Conservation (phyloP, 1,140 invertebrate genomes). For the Drosophila insularis region DNA sequence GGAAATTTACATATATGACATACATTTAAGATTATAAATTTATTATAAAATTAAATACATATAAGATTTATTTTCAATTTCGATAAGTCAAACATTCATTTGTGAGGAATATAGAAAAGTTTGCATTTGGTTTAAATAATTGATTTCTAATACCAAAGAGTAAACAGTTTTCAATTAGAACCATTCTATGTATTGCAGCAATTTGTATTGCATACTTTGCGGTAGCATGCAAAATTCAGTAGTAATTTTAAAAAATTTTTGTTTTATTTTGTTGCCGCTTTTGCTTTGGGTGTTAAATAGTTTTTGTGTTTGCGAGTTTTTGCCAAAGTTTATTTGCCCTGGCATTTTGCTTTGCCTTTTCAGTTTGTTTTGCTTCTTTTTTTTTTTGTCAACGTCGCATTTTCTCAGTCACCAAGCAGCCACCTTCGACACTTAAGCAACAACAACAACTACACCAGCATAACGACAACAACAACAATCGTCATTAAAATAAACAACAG, state of each 20-base stretch:
- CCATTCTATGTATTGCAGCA: background rate
- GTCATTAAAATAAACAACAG: conserved; percentile 68
- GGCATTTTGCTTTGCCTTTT: conserved; percentile 51
- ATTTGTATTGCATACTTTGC: conserved; percentile 63
- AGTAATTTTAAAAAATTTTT: conserved; percentile 18
- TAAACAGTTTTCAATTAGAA: background rate
- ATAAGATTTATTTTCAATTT: too few relatives aligned
- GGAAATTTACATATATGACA: too few relatives aligned
- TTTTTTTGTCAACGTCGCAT: conserved; percentile 74
- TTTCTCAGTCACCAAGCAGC: conserved; percentile 25
- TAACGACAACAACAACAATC: conserved; percentile 26
- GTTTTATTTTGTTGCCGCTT: conserved; percentile 5
- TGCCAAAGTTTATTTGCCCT: conserved; percentile 36
- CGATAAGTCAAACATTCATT: too few relatives aligned
- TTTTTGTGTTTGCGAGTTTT: background rate
- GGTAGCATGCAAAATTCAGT: conserved; percentile 49
- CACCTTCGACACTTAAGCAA: conserved; percentile 53
- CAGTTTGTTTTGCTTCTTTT: conserved; percentile 28
- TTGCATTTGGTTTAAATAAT: too few relatives aligned
- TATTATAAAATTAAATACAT: too few relatives aligned
- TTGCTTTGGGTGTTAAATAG: conserved; percentile 11
- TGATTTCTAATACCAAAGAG: background rate
- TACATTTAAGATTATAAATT: too few relatives aligned
- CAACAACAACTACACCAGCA: conserved; percentile 25
- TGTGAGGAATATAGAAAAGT: too few relatives aligned